Base-by-base conservation (phyloP, 2,797 vertebrate genomes). In the Acrocephalus scirpaceus region DNA sequence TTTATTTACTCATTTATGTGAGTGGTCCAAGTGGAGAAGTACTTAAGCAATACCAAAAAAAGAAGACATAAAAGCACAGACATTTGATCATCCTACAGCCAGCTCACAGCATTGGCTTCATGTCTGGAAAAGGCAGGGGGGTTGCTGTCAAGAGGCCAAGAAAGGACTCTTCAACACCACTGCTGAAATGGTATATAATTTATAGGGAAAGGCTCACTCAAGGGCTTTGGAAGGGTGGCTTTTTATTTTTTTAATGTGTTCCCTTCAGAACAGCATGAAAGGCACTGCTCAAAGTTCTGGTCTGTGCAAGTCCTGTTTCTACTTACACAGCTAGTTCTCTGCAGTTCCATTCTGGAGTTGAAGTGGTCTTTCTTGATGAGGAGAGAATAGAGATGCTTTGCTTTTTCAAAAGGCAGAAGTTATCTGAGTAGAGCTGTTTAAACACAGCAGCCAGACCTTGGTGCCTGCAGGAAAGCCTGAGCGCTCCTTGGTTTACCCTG, bases 81-180 rank as follows among this genome's bases (percentile, higher is more conserved):
- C 87, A 87, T 96, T 93, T 95, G 94, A 93, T 97, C 95, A 93
- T 93, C 90, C 88, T 89, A 50, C 78, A 92, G 77, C 89, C 61
- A 93, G 72, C 77, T 94, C 88, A 90, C 69, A 77, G 77, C 34
- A 21, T 54, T 96, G 87, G 94, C 76, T 96, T 96, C 71, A 45
- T 86, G 86, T 97, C 96, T 96, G 95, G 97, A 96, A 97, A 95
- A 96, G 86, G 86, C 29, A 54, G 61, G 76, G 88, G 87, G 89
- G 45, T 84, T 97, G 94, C 78, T 97, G 47, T 92, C 86, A 89
- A 57, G 84, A 67, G 19, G 92, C 96, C 96, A 96, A 91, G 83
- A 92, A 94, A 93, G 75, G 66, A 36, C 80, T 92, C 19, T 86
- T 93, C 92, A 94, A 72, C 65, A 71, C 67, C 56, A 67, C 47